Evolutionary conservation across 2,797 vertebrate species (phyloP), one percentile per base, ranked within the genome.

Genomic region (Pangasius larnaudii): DNA sequence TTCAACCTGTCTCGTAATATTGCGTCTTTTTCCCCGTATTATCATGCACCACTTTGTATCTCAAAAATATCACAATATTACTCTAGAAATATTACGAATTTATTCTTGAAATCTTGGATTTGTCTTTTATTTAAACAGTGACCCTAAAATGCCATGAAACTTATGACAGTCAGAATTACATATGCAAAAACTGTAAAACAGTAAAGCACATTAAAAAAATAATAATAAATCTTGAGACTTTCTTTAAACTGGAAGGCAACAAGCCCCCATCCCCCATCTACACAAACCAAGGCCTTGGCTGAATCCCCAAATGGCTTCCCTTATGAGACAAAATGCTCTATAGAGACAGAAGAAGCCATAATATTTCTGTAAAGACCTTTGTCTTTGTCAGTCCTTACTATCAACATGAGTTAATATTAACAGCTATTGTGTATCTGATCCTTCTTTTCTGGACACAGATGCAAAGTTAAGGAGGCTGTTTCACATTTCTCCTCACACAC

Each of bases 251-350:
- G 69, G 61, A 69, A 61, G 78, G 49, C 78, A 87, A 56, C 86
- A 84, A 72, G 30, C 11, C 88, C 91, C 92, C 90, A 87, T 87
- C 86, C 90, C 91, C 90, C 86, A 88, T 33, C 71, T 14, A 27
- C 67, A 89, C 82, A 89, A 91, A 81, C 71, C 85, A 86, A 69
- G 89, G 90, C 89, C 89, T 78, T 63, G 59, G 22, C 84, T 88
- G 53, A 85, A 63, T 86, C 75, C 39, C 46, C 85, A 86, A 67
- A 86, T 79, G 75, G 85, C 75, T 79, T 84, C 59, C 74, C 85
- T 36, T 61, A 27, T 9, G 19, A 63, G 27, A 49, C 58, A 33
- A 69, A 83, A n/a, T 67, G 63, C 16, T 30, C n/a, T 22, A 39
- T 3, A 42, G 56, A 85, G 84, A 24, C 36, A 42, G 27, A 8